Base-by-base conservation (phyloP, 2,113 vertebrate species). In the Motacilla alba region DNA sequence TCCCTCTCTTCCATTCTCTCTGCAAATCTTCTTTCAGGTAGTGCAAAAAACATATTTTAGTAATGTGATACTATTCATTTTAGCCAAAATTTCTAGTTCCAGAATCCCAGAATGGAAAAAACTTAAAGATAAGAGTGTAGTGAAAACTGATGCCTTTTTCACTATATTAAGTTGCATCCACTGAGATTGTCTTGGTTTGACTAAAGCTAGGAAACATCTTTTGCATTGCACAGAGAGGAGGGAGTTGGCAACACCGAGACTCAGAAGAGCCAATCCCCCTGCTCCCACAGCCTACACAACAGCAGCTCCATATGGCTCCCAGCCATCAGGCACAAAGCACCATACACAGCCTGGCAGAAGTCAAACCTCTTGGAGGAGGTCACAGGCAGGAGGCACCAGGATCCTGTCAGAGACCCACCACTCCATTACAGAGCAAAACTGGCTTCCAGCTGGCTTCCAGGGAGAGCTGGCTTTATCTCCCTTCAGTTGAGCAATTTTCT, bases 381-480 rank as follows among this genome's bases (percentile, higher is more conserved):
- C 56, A 47, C 35, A 93, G 59, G 73, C 53, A 83, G 59, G 70
- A 96, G 79, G 72, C 55, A 91, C 49, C 39, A 64, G 59, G 68
- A 67, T 59, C 33, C 43, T 13, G 2, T 20, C 9, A 2, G 91
- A 89, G 68, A 94, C 56, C 59, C 64, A 83, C 56, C 24, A 52
- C 56, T 67, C 47, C 3, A 8, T 83, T 95, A 49, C 47, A 81
- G 73, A 87, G 68, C 60, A 75, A 46, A 90, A 93, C 31, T 68
- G 56, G 24, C 52, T 92, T 95, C 73, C 89, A 93, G 56, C 86
- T 95, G 96, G 67, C 79, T 95, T 90, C 90, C 85, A 92, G 46
- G 55, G 59, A 31, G 43, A 94, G 55, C 64, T 96, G 86, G 76
- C 80, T 94, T 7, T 22, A 2, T 44, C 30, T 83, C 27, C 37